Evolutionary conservation across 2,113 vertebrate species (phyloP).

Genomic region (Passerina amoena): DNA sequence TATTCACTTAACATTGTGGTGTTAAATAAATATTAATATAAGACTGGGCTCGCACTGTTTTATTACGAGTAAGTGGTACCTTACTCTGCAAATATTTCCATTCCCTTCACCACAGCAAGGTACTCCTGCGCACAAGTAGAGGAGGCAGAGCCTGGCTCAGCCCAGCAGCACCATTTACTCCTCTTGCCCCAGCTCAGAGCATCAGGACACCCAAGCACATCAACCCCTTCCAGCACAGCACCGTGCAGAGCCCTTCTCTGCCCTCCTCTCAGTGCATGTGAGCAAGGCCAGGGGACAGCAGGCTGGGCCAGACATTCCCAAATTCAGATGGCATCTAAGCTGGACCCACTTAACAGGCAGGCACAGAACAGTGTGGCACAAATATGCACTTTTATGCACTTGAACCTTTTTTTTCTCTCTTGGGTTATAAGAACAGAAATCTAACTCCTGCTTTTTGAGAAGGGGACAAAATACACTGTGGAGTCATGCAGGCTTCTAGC

Average conservation of each 20-base stretch:
- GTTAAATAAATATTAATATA: slow-evolving; percentile 56
- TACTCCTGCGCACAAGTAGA: neutral
- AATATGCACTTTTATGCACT: neutral
- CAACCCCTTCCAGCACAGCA: neutral
- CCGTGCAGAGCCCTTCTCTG: neutral
- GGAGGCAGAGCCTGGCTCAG: neutral
- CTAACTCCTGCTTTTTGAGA: neutral
- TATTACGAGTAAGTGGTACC: slow-evolving; percentile 5
- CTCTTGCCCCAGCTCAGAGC: neutral
- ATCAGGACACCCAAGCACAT: neutral
- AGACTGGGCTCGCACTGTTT: neutral
- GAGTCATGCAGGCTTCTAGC: neutral
- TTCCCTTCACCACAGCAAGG: neutral
- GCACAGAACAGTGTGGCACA: neutral
- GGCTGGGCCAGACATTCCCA: neutral
- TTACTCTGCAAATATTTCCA: slow-evolving; percentile 35
- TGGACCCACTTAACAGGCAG: neutral
- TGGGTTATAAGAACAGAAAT: neutral
- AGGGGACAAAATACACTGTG: neutral
- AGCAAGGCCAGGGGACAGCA: neutral
- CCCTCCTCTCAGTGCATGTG: rapidly evolving
- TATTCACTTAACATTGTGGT: neutral
- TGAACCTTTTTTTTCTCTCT: neutral
- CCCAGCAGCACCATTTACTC: neutral
- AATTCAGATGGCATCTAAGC: neutral